Conservation (phyloP, 2,113 vertebrate species). For the Macquaria ambigua region DNA sequence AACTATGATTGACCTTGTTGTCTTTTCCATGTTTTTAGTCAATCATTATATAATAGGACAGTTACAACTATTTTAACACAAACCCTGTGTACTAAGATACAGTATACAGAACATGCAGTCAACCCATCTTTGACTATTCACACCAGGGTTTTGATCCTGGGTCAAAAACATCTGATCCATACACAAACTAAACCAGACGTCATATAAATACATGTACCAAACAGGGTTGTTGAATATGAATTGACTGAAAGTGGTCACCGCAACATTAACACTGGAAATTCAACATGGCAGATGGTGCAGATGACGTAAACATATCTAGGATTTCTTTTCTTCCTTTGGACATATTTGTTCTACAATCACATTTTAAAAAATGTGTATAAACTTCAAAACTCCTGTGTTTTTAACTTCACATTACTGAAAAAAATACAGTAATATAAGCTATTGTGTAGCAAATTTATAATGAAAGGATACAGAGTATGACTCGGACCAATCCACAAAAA, state of each 20-base stretch:
- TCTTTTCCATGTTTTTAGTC: slow-evolving; percentile 13
- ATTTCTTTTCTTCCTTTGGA: neutral
- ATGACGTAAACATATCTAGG: neutral
- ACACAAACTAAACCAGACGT: neutral
- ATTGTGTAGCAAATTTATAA: neutral
- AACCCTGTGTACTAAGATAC: neutral
- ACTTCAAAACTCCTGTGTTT: neutral
- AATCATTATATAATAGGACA: no score
- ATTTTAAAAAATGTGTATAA: neutral
- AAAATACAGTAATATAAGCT: neutral
- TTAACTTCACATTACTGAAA: neutral
- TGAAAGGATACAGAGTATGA: neutral
- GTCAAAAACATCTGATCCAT: neutral
- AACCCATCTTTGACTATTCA: neutral
- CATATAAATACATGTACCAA: neutral
- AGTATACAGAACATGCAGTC: neutral
- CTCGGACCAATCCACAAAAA: neutral
- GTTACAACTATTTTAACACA: neutral
- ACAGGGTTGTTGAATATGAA: neutral
- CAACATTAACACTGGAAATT: neutral
- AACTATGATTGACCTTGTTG: slow-evolving; percentile 82
- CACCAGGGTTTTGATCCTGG: neutral
- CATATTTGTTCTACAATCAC: neutral
- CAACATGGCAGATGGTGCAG: neutral
- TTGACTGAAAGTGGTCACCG: neutral